phyloP scores from a whole-genome alignment of 2,797 vertebrate genomes.

The Siniperca obscura region DNA sequence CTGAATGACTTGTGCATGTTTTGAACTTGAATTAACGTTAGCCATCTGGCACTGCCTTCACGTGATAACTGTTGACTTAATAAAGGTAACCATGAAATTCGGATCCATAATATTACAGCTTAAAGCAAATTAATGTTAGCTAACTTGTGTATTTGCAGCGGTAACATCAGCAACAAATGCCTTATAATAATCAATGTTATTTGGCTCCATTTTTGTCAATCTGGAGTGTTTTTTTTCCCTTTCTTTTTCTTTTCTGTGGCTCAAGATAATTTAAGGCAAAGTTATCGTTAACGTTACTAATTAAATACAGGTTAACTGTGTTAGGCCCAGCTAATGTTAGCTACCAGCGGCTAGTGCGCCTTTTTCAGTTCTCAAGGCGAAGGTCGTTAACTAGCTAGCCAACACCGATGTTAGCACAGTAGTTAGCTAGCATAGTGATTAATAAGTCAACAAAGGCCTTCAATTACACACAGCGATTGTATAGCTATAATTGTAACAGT shows the following conservation, averaged over 20 bases:
- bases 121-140: background rate
- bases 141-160: background rate
- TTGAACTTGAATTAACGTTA: background rate
- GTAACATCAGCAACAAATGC: background rate
- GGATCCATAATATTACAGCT: background rate
- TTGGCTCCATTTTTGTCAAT: background rate
- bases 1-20: background rate
- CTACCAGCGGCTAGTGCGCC: conserved; percentile 26
- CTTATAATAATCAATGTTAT: background rate
- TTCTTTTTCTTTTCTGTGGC: background rate
- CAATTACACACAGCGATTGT: too few relatives aligned
- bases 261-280: background rate
- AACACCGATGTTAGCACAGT: background rate
- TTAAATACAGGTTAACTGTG: background rate
- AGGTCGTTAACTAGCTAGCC: conserved; percentile 6
- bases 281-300: background rate
- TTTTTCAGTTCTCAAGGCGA: conserved; percentile 16
- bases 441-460: background rate
- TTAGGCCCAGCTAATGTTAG: background rate
- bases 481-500: rapidly evolving
- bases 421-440: background rate
- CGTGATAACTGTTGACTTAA: background rate
- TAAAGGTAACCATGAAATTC: background rate
- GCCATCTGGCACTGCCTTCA: background rate
- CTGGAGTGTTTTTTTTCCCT: background rate